Percentiles rank a stretch among this genome's conserved stretches.
These are phyloP conservation scores for zebrafish (Danio rerio) DNA, from an alignment of 2,113 vertebrate species.

Conservation along the genomic window DNA sequence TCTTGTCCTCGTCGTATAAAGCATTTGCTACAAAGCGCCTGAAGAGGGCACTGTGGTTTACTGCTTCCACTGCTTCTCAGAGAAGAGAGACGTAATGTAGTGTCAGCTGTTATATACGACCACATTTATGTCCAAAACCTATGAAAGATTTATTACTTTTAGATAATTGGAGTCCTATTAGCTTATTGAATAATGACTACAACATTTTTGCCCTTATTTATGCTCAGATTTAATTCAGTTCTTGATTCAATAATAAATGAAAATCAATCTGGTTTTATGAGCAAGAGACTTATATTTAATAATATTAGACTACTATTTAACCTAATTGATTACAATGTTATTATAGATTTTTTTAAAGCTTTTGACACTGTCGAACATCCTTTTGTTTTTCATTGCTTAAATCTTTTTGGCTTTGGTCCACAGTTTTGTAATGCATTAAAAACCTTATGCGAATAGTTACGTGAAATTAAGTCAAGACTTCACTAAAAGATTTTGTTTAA, in stretches of 20 bases:
- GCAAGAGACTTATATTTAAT: background rate
- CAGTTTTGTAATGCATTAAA: background rate
- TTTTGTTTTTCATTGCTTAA: background rate
- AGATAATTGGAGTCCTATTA: background rate
- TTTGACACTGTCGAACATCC: background rate
- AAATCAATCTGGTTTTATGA: background rate
- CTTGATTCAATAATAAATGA: background rate
- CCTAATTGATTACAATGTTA: background rate
- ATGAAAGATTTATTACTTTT: background rate
- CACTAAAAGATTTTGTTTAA: background rate
- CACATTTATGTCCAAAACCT: background rate
- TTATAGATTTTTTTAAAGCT: background rate
- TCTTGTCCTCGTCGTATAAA: background rate
- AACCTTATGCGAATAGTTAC: background rate
- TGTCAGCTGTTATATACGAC: background rate
- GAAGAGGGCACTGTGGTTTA: conserved; percentile 12
- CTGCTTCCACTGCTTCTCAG: background rate
- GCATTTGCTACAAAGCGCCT: background rate
- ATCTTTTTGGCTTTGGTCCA: background rate
- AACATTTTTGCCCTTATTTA: background rate
- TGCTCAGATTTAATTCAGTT: background rate
- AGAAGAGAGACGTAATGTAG: background rate
- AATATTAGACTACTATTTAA: background rate
- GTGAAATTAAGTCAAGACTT: background rate
- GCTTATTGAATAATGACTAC: background rate